Conservation (phyloP, 1,140 invertebrate species). For the Drosophila equinoxialis region DNA sequence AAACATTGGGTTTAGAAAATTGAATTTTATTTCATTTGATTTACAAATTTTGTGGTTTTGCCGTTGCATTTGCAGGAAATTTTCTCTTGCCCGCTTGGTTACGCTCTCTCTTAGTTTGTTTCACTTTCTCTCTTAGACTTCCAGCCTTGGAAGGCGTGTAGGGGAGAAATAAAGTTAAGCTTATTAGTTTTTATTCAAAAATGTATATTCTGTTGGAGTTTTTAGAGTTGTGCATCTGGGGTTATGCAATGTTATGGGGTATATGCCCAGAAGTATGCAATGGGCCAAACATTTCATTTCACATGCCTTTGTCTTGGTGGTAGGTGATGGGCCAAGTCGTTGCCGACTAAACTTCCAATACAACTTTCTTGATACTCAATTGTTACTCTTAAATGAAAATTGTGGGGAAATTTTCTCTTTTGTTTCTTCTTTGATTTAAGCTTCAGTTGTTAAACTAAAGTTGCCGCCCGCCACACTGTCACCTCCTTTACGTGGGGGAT, state of each 20-base stretch:
- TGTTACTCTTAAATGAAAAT: conserved; percentile 30
- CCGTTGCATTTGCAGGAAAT: conserved; percentile 8
- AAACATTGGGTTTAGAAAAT: not conserved
- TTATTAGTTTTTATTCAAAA: not conserved
- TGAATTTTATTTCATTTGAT: conserved; percentile 26
- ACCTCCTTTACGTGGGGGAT: not conserved
- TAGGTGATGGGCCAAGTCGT: no score
- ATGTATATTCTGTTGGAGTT: not conserved
- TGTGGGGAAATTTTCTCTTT: conserved; percentile 52
- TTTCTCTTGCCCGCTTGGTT: not conserved
- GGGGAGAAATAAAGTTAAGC: not conserved
- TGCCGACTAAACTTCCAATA: no score
- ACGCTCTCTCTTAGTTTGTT: not conserved
- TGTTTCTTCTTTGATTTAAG: not conserved
- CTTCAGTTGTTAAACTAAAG: conserved; percentile 14
- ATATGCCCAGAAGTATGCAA: no score
- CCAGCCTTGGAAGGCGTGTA: conserved; percentile 39
- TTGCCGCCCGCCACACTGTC: not conserved
- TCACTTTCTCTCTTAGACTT: conserved; percentile 16
- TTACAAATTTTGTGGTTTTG: conserved; percentile 37
- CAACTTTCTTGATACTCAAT: not conserved
- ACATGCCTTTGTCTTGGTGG: no score
- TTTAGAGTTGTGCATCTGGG: no score
- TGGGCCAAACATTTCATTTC: no score
- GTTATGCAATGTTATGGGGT: no score